Conservation (phyloP, 2,888 invertebrate species). For the Acleris sparsana region DNA sequence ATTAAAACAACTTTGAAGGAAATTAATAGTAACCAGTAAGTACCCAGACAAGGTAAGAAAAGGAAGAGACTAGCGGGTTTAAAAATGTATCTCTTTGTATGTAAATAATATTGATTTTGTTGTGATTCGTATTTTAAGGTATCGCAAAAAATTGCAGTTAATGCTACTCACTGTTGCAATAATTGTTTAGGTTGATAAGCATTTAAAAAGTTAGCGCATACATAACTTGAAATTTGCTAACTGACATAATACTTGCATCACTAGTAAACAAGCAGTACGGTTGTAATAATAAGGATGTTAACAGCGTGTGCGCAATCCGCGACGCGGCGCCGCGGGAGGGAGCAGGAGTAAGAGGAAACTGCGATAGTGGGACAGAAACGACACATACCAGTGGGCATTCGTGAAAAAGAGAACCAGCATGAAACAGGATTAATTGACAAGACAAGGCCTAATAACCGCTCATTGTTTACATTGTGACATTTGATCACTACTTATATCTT, state of each 20-base stretch:
- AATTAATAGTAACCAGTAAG: no score
- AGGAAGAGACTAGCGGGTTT: no score
- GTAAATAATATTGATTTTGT: no score
- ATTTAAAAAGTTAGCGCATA: slow-evolving; percentile 12
- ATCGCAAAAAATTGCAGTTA: no score
- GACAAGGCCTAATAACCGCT: slow-evolving; percentile 44
- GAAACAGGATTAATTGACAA: slow-evolving; percentile 47
- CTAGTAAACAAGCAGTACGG: slow-evolving; percentile 42
- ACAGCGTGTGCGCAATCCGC: slow-evolving; percentile 46
- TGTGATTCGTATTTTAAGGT: no score
- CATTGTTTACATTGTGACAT: slow-evolving; percentile 11
- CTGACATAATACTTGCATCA: slow-evolving; percentile 58
- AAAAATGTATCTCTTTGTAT: no score
- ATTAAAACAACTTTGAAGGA: no score
- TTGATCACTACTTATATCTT: not conserved
- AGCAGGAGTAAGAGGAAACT: slow-evolving; percentile 48
- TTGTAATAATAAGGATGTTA: slow-evolving; percentile 56
- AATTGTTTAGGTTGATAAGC: not conserved
- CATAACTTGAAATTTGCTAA: slow-evolving; percentile 10
- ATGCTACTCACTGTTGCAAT: no score
- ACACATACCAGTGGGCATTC: slow-evolving; percentile 33
- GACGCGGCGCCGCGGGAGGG: not conserved
- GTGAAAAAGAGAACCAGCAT: slow-evolving; percentile 42
- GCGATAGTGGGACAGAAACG: slow-evolving; percentile 45
- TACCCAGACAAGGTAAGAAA: no score